These are phyloP conservation scores for Tigriopus japonicus DNA, from an alignment of 1,140 invertebrate genomes.

Conservation along the genomic window DNA sequence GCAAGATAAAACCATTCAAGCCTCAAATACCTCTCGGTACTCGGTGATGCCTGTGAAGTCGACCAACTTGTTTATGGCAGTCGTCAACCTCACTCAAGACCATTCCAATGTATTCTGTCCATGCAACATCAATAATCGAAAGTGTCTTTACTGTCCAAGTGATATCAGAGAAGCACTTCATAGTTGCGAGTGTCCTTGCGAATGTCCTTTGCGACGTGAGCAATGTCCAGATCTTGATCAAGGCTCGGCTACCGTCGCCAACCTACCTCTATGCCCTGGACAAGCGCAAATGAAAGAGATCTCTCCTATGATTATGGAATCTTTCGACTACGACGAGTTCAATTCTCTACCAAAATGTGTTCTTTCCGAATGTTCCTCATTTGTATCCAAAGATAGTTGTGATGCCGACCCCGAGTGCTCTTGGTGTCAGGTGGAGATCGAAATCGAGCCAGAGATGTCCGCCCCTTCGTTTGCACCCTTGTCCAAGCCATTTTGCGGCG, in stretches of 20 bases:
- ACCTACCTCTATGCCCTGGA: not conserved
- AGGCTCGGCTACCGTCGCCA: not conserved
- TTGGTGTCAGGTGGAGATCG: conserved; percentile 64
- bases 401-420: conserved; percentile 68
- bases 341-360: conserved; percentile 11
- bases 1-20: conserved; percentile 1
- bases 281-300: not conserved
- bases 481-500: conserved; percentile 50
- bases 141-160: conserved; percentile 57
- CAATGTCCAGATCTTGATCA: not conserved
- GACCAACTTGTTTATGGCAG: conserved; percentile 68
- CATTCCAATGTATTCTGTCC: conserved; percentile 15
- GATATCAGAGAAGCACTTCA: conserved; percentile 56
- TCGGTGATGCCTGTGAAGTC: conserved; percentile 55
- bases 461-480: conserved; percentile 23
- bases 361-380: conserved; percentile 24
- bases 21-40: conserved; percentile 42
- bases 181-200: conserved; percentile 86
- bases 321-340: conserved; percentile 4
- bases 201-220: conserved; percentile 39
- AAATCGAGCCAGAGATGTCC: conserved; percentile 38
- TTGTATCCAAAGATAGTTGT: conserved; percentile 38
- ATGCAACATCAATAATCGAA: conserved; percentile 42
- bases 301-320: not conserved
- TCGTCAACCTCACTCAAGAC: conserved; percentile 42